Percentiles rank a stretch among this genome's conserved stretches.
Evolutionary conservation across 2,888 invertebrate species (phyloP).

Genomic region (Tachystola acroxantha): DNA sequence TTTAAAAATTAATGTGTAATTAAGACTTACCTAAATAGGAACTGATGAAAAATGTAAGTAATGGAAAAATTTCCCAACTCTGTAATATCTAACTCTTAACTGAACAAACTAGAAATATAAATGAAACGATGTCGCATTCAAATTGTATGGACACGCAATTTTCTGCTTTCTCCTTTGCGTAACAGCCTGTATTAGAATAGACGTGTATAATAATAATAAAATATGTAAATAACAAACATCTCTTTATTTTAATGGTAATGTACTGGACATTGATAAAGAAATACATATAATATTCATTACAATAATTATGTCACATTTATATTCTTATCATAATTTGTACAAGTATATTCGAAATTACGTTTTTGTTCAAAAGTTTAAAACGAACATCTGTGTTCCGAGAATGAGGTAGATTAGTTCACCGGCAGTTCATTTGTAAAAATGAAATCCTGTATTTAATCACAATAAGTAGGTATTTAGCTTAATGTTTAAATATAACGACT

Average conservation of each 20-base stretch:
- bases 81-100: too few species aligned
- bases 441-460: not conserved
- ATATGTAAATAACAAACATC: constrained; percentile 71
- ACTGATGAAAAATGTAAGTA: too few species aligned
- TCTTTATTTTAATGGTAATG: constrained; percentile 71
- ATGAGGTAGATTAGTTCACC: constrained; percentile 59
- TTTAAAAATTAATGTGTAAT: too few species aligned
- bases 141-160: too few species aligned
- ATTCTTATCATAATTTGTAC: constrained; percentile 63
- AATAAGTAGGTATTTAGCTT: not conserved
- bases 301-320: constrained; percentile 62
- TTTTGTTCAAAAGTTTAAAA: constrained; percentile 20
- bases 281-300: constrained; percentile 68
- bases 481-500: not conserved
- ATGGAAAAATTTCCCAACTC: too few species aligned
- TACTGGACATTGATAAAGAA: constrained; percentile 74
- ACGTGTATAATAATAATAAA: constrained; percentile 20
- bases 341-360: constrained; percentile 36
- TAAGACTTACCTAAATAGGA: too few species aligned
- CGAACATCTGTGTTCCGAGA: constrained; percentile 41
- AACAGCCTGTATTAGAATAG: too few species aligned
- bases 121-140: too few species aligned
- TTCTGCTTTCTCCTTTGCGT: too few species aligned
- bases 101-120: too few species aligned
- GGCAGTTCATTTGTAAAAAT: constrained; percentile 9